Percentiles rank a stretch among this genome's conserved stretches.
These are phyloP conservation scores for Mus spicilegus DNA, from an alignment of 2,113 vertebrate genomes.

Conservation along the genomic window DNA sequence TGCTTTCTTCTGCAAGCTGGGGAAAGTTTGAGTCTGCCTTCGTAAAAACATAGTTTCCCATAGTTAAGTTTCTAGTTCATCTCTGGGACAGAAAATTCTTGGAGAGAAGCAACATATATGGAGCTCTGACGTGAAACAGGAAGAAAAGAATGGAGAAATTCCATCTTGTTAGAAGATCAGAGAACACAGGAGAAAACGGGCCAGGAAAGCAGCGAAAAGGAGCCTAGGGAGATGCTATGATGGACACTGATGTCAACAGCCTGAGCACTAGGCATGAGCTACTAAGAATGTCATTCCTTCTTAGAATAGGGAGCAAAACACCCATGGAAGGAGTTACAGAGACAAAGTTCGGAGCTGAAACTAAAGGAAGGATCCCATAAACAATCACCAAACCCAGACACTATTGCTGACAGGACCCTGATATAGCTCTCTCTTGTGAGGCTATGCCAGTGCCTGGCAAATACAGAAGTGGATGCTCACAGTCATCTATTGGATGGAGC, in stretches of 20 bases:
- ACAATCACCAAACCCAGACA: no score
- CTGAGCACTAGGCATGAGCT: neutral
- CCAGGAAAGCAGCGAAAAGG: neutral
- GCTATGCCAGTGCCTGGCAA: no score
- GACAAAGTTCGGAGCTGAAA: no score
- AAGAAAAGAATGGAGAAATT: neutral
- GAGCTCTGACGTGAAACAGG: neutral
- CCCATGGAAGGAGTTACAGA: no score
- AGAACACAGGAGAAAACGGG: neutral
- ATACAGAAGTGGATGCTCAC: no score
- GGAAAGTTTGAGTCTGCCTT: constrained; percentile 29
- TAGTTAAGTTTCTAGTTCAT: constrained; percentile 26
- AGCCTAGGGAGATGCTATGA: neutral
- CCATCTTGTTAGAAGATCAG: constrained; percentile 30
- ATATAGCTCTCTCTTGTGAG: no score
- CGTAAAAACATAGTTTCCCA: constrained; percentile 28
- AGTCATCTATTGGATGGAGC: no score
- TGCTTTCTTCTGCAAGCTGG: neutral
- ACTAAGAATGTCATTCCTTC: neutral
- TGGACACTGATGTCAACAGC: constrained; percentile 3
- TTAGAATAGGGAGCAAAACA: no score
- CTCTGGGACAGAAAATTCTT: constrained; percentile 61
- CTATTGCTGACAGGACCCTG: no score
- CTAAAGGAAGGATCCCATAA: no score
- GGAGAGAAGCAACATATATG: neutral